phyloP scores from a whole-genome alignment of 2,113 vertebrate genomes.

The Todiramphus chloris region DNA sequence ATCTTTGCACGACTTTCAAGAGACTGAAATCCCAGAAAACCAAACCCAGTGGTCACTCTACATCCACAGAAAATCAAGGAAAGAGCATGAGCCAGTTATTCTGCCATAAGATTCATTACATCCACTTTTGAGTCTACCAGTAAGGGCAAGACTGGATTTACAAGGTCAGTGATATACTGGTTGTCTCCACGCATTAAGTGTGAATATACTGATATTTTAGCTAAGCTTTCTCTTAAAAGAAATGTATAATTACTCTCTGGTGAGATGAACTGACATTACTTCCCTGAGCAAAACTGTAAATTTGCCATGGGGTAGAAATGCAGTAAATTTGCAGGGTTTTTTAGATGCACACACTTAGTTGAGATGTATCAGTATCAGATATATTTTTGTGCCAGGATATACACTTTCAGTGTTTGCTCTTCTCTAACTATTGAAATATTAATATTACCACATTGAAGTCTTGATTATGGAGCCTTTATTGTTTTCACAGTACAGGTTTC shows the following conservation, averaged over 20 bases:
- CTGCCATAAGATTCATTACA: background rate
- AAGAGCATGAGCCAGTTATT: background rate
- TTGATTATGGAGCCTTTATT: background rate
- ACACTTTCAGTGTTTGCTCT: background rate
- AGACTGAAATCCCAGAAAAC: background rate
- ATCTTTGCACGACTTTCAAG: background rate
- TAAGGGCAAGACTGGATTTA: background rate
- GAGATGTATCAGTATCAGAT: background rate
- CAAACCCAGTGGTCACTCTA: background rate
- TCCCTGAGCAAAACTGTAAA: background rate
- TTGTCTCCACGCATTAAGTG: background rate
- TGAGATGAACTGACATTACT: background rate
- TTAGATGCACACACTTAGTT: background rate
- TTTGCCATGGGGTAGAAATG: background rate
- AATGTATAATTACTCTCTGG: background rate
- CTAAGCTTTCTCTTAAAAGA: background rate
- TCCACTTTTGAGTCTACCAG: background rate
- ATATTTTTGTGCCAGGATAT: background rate
- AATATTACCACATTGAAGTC: background rate
- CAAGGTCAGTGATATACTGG: background rate
- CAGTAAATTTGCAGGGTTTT: background rate
- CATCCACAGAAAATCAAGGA: background rate
- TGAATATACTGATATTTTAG: background rate
- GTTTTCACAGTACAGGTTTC: background rate
- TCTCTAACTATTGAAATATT: background rate